Evolutionary conservation across 1,140 invertebrate genomes (phyloP), one percentile per base, ranked within the genome.

Genomic region (Drosophila prosaltans): DNA sequence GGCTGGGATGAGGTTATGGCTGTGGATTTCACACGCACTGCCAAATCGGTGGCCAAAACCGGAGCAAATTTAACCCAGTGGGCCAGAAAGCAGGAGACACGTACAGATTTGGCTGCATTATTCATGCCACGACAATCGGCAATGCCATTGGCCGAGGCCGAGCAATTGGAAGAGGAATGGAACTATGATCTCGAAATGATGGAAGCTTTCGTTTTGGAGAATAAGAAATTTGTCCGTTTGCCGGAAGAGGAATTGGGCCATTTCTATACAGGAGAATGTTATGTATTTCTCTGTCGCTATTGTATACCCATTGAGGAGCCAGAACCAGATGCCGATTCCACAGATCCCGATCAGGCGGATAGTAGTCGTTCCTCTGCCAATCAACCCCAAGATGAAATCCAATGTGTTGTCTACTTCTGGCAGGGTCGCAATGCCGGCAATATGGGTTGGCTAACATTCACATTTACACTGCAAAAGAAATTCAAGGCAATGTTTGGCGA

Each of bases 371-470:
- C 43, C 0, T 26, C 28, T 21, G 45, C 6, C 5, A 45, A 11
- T 16, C 1, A 58, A 32, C 94, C 94, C 43, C 96, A 97, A 85
- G 97, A 98, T 81, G 97, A 98, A 91, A 98, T 97, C 78, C 97
- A 99, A 88, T 99, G 97, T 93, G 97, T 99, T 40, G 98, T 99
- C 7, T 99, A 99, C 92, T 99, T 99, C 93, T 99, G 99, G 99
- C 99, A 99, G 94, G 98, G 98, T 1, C 93, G 99, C 73, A 96
- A 99, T 90, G 98, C 99, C 2, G 96, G 97, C 54, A 99, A 99
- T 93, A 99, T 99, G 98, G 99, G 98, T 24, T 99, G 98, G 98
- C 94, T 99, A 0, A 99, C 98, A 7, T 99, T 99, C 93, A 99
- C 98, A 0, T 99, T 99, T 93, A 97, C 97, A 79, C 94, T 99